A percentile compares a stretch with the other conserved stretches of the same genome.
Conservation (phyloP, 1,140 invertebrate genomes). For the Zaprionus vittiger region DNA sequence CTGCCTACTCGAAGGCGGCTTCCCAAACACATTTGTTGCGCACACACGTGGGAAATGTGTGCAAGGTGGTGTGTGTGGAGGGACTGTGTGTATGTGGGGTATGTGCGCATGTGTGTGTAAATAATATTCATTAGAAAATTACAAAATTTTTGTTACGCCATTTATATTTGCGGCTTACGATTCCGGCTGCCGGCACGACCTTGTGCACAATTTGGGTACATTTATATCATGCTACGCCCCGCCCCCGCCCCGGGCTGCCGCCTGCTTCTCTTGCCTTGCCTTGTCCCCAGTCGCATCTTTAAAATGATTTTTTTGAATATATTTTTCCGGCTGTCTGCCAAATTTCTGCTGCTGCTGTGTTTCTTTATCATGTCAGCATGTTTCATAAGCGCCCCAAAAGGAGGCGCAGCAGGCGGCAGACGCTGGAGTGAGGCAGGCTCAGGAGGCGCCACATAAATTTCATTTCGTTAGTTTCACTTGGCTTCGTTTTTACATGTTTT, state of each 20-base stretch:
- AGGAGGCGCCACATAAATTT: constrained; percentile 59
- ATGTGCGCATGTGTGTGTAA: constrained; percentile 56
- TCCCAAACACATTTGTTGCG: constrained; percentile 30
- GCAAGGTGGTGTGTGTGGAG: background rate
- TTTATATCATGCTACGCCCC: constrained; percentile 23
- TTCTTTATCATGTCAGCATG: constrained; percentile 33
- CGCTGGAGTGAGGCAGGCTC: background rate
- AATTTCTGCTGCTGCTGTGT: background rate
- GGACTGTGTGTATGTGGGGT: background rate
- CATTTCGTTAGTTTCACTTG: constrained; percentile 66
- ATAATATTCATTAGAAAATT: constrained; percentile 80
- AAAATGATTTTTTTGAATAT: constrained; percentile 44
- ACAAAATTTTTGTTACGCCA: constrained; percentile 56
- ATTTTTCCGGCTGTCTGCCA: constrained; percentile 10
- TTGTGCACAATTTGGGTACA: constrained; percentile 37
- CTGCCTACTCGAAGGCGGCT: constrained; percentile 32
- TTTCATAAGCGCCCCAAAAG: constrained; percentile 7
- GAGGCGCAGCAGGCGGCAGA: background rate
- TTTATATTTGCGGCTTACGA: constrained; percentile 47
- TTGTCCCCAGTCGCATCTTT: constrained; percentile 28
- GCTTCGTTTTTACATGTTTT: constrained; percentile 19
- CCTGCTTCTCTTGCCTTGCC: background rate
- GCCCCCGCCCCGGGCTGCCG: background rate
- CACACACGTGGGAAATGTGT: background rate
- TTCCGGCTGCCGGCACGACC: constrained; percentile 22